Conservation (phyloP, 2,888 invertebrate species). For the Cantharis lateralis region DNA sequence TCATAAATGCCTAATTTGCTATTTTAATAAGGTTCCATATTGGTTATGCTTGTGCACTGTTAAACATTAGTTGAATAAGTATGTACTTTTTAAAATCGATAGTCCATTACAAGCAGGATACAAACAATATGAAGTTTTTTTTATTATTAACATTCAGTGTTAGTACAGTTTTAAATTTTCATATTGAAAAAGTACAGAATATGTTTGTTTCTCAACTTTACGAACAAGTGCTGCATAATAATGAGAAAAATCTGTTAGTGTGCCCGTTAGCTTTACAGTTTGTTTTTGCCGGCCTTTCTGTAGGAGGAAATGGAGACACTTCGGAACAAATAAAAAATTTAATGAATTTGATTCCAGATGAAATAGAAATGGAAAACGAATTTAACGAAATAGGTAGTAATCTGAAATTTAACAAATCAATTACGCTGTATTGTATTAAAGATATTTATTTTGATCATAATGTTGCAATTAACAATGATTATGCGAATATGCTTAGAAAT, state of each 20-base stretch:
- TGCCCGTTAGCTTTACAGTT: neutral
- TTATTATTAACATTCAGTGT: neutral
- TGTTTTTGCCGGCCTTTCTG: neutral
- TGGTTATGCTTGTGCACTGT: neutral
- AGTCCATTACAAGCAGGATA: neutral
- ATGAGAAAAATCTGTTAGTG: neutral
- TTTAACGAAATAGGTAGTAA: neutral
- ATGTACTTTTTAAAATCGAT: too few species aligned
- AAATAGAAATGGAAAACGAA: neutral
- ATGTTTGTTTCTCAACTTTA: neutral
- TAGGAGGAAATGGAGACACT: neutral
- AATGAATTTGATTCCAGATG: neutral
- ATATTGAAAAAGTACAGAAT: neutral
- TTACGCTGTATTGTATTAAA: neutral
- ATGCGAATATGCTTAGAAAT: neutral
- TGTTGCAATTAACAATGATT: neutral
- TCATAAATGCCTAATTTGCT: neutral
- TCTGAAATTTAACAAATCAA: neutral
- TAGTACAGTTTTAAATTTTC: neutral
- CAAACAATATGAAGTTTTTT: neutral
- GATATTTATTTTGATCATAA: neutral
- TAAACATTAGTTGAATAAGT: neutral
- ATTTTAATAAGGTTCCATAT: neutral
- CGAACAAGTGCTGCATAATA: neutral
- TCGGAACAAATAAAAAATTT: neutral